Conservation (phyloP, 2,888 invertebrate species). For the Bedellia somnulentella region DNA sequence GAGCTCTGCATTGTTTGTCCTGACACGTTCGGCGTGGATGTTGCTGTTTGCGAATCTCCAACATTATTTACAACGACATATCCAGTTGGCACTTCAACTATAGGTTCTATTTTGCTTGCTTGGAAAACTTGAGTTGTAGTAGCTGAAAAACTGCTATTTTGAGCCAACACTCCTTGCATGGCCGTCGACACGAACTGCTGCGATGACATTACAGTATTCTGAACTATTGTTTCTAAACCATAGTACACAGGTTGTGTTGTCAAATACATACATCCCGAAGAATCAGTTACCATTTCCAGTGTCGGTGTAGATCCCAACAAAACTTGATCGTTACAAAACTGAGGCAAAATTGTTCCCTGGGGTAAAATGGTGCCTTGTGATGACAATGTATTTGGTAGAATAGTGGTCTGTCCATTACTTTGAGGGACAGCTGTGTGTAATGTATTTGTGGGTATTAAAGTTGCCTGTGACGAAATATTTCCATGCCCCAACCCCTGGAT, state of each 20-base stretch:
- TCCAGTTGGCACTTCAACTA: constrained; percentile 73
- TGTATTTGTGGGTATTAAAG: constrained; percentile 37
- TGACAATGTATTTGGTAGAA: constrained; percentile 49
- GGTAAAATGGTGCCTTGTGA: constrained; percentile 64
- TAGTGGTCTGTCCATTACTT: constrained; percentile 49
- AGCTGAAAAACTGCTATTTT: constrained; percentile 81
- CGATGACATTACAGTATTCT: constrained; percentile 88
- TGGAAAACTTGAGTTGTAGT: constrained; percentile 84
- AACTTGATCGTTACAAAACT: constrained; percentile 63
- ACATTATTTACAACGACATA: constrained; percentile 71
- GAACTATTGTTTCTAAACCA: constrained; percentile 83
- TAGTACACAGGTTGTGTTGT: constrained; percentile 78
- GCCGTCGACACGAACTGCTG: constrained; percentile 82
- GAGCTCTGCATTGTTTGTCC: constrained; percentile 43
- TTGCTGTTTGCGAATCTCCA: constrained; percentile 33
- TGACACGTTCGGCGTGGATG: constrained; percentile 41
- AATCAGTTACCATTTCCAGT: constrained; percentile 66
- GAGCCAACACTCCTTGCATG: constrained; percentile 77
- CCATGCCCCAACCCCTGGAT: constrained; percentile 41
- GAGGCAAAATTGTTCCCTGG: constrained; percentile 57
- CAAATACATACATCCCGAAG: constrained; percentile 59
- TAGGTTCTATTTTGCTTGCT: constrained; percentile 82
- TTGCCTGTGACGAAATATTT: constrained; percentile 39
- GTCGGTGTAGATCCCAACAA: constrained; percentile 65
- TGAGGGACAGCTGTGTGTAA: constrained; percentile 46